Evolutionary conservation across 2,888 invertebrate genomes (phyloP).

Genomic region (Petrolisthes cinctipes): DNA sequence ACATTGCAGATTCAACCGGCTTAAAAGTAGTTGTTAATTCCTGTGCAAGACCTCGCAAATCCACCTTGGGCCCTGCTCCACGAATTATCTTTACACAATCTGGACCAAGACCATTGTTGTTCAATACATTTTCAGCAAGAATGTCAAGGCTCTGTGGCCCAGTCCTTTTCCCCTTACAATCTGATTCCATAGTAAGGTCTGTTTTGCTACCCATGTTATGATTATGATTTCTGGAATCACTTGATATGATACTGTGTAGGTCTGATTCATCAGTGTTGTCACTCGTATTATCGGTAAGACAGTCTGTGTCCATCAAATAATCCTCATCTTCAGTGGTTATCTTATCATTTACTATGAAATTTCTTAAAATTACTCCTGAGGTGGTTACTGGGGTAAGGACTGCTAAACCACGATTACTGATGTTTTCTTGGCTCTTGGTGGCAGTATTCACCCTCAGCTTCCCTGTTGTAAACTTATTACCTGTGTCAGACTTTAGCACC

Average conservation of each 20-base stretch:
- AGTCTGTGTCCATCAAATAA: conserved; percentile 23
- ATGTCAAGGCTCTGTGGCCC: conserved; percentile 22
- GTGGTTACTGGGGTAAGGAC: background rate
- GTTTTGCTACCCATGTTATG: background rate
- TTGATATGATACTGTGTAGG: conserved; percentile 1
- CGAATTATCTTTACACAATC: conserved; percentile 41
- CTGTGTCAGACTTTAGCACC: background rate
- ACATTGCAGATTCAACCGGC: conserved; percentile 50
- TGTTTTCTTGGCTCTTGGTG: background rate
- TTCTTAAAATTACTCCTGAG: background rate
- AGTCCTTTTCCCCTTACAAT: background rate
- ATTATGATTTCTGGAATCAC: background rate
- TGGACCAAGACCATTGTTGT: conserved; percentile 20
- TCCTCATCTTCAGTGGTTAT: conserved; percentile 4
- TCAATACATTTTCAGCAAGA: conserved; percentile 45
- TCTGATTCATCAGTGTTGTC: conserved; percentile 2
- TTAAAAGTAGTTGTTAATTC: conserved; percentile 52
- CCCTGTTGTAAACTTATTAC: conserved; percentile 8
- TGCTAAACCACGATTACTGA: background rate
- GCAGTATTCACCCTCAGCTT: background rate
- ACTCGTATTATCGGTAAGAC: background rate
- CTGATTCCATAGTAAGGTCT: conserved; percentile 31
- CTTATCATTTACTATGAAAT: background rate
- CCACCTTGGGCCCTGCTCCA: background rate
- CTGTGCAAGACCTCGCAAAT: conserved; percentile 27